Evolutionary conservation across 2,888 invertebrate species (phyloP).

Genomic region (Bombyx huttoni): DNA sequence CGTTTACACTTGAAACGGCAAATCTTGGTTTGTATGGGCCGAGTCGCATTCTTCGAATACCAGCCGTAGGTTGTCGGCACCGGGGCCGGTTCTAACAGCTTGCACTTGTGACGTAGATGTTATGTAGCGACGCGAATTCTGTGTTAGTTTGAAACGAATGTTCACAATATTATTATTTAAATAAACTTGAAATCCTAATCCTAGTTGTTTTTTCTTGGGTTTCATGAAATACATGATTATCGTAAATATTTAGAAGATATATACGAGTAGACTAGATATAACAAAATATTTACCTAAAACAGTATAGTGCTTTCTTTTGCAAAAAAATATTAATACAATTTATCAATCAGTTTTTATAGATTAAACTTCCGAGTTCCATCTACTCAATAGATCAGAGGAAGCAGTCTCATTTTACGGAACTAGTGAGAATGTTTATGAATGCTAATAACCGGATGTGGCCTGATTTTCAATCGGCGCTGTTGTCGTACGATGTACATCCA

Average conservation of each 20-base stretch:
- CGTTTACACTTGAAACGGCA: constrained; percentile 19
- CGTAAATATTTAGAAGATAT: too few species aligned
- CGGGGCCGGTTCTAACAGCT: constrained; percentile 53
- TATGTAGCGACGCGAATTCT: neutral
- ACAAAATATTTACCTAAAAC: too few species aligned
- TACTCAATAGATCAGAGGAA: neutral
- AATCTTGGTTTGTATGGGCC: constrained; percentile 35
- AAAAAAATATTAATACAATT: too few species aligned
- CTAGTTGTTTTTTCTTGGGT: too few species aligned
- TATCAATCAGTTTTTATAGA: too few species aligned
- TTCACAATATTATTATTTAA: neutral
- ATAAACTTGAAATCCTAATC: too few species aligned
- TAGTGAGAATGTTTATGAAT: constrained; percentile 36
- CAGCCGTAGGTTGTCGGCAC: constrained; percentile 57
- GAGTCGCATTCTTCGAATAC: constrained; percentile 62
- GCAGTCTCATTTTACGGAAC: constrained; percentile 21
- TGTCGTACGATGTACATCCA: constrained; percentile 33
- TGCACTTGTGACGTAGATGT: constrained; percentile 42
- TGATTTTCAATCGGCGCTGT: constrained; percentile 46
- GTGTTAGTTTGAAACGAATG: neutral
- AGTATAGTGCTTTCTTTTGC: too few species aligned
- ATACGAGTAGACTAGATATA: too few species aligned
- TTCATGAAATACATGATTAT: too few species aligned
- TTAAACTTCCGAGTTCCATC: neutral
- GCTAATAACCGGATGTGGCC: constrained; percentile 53